Percentiles rank a stretch among this genome's conserved stretches.
Evolutionary conservation across 2,797 vertebrate genomes (phyloP).

Genomic region (Pristis pectinata): DNA sequence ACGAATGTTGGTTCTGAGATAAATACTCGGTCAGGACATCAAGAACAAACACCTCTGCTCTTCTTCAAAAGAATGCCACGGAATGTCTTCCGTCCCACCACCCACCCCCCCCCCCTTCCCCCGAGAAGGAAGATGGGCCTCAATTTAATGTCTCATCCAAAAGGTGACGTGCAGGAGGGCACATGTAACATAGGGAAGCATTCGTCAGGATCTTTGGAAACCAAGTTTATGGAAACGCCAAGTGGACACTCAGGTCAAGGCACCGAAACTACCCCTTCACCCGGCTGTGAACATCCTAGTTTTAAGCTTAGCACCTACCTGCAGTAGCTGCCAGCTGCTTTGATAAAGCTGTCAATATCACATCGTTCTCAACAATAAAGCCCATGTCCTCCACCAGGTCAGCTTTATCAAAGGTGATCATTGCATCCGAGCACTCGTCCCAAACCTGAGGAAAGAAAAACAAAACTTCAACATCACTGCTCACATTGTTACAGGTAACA

Average conservation of each 20-base stretch:
- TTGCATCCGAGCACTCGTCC: constrained; percentile 95
- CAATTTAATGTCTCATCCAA: not conserved
- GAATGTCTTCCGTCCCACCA: not conserved
- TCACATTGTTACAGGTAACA: not conserved
- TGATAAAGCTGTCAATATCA: constrained; percentile 81
- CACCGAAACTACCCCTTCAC: not conserved
- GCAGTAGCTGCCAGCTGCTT: constrained; percentile 77
- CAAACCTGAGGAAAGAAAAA: constrained; percentile 71
- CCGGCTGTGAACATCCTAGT: too few relatives aligned
- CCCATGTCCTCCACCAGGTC: constrained; percentile 86
- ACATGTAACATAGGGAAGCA: not conserved
- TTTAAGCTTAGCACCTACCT: constrained; percentile 58
- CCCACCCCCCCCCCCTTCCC: too few relatives aligned
- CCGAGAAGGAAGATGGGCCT: too few relatives aligned
- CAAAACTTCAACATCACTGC: not conserved
- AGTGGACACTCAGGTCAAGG: not conserved
- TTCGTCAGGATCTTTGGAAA: not conserved
- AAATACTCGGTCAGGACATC: not conserved
- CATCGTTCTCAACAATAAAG: constrained; percentile 89
- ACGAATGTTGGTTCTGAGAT: not conserved
- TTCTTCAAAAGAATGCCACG: not conserved
- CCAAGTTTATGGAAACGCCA: too few relatives aligned
- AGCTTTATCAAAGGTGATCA: constrained; percentile 94
- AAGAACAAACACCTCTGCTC: not conserved
- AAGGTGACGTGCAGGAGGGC: not conserved